Percentiles rank a stretch among this genome's conserved stretches.
Evolutionary conservation across 2,797 vertebrate species (phyloP).

Genomic region (Rhinella marina): DNA sequence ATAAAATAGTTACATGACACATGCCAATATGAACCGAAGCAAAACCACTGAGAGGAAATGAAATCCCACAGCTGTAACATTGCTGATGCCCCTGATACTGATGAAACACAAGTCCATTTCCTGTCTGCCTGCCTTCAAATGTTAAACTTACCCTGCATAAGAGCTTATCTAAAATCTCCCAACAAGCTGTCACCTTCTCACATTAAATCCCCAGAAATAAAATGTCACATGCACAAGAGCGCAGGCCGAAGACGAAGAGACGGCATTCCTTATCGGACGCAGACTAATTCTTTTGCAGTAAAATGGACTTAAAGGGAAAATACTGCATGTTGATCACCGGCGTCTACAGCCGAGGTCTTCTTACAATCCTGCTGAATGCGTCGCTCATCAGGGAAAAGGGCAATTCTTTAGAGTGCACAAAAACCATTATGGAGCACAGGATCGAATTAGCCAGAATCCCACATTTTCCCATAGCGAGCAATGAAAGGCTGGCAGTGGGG

Average conservation of each 20-base stretch:
- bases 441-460: not conserved
- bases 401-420: conserved; percentile 43
- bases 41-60: conserved; percentile 69
- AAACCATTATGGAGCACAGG: not conserved
- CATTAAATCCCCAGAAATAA: conserved; percentile 55
- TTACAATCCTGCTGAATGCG: not conserved
- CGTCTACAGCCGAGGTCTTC: not conserved
- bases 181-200: conserved; percentile 61
- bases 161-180: conserved; percentile 59
- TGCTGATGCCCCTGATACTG: conserved; percentile 54
- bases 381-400: not conserved
- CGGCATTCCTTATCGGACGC: conserved; percentile 20
- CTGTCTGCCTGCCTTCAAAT: conserved; percentile 66
- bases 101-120: conserved; percentile 66
- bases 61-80: conserved; percentile 68
- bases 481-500: not conserved
- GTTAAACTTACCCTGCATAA: conserved; percentile 65
- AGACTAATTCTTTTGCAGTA: not conserved
- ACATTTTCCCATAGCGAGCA: conserved; percentile 4
- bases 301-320: conserved; percentile 5
- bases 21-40: conserved; percentile 23
- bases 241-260: conserved; percentile 2
- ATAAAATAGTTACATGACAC: conserved; percentile 65
- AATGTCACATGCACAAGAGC: conserved; percentile 47
- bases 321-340: not conserved